Evolutionary conservation across 2,113 vertebrate genomes (phyloP).

Genomic region (Suricata suricatta): DNA sequence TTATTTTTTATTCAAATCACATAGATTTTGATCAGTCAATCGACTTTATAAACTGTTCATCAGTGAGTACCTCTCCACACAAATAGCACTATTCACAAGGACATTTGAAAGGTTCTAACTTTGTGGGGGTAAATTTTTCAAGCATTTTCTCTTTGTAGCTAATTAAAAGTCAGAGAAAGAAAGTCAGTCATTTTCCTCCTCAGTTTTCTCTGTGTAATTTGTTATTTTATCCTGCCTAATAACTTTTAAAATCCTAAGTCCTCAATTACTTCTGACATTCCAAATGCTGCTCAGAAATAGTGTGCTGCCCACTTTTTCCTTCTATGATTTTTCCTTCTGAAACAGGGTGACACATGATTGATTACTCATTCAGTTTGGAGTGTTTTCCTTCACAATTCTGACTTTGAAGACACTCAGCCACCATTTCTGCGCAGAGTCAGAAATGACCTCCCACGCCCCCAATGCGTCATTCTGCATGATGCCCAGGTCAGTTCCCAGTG

Average conservation of each 20-base stretch:
- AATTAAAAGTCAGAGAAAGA: conserved; percentile 65
- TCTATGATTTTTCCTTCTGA: neutral
- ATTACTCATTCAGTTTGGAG: neutral
- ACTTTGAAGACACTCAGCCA: neutral
- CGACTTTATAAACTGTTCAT: neutral
- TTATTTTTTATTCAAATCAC: conserved; percentile 32
- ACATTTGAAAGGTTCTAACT: conserved; percentile 57
- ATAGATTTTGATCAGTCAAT: conserved; percentile 24
- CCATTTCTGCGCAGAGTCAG: neutral
- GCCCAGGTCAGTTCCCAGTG: neutral
- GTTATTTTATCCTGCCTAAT: conserved; percentile 75
- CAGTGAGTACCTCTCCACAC: neutral
- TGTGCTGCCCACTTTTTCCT: neutral
- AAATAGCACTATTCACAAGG: neutral
- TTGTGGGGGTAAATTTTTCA: conserved; percentile 47
- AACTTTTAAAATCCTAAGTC: conserved; percentile 71
- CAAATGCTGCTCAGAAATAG: conserved; percentile 21
- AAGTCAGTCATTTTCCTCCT: conserved; percentile 47
- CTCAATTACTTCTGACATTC: conserved; percentile 24
- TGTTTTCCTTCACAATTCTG: neutral
- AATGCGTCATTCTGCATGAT: rapidly evolving
- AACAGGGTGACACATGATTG: neutral
- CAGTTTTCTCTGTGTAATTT: conserved; percentile 58
- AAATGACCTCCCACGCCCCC: neutral
- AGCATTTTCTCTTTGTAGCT: conserved; percentile 52